A percentile compares a stretch with the other conserved stretches of the same genome.
phyloP scores from a whole-genome alignment of 2,113 vertebrate genomes.

The Lethenteron camtschaticum region DNA sequence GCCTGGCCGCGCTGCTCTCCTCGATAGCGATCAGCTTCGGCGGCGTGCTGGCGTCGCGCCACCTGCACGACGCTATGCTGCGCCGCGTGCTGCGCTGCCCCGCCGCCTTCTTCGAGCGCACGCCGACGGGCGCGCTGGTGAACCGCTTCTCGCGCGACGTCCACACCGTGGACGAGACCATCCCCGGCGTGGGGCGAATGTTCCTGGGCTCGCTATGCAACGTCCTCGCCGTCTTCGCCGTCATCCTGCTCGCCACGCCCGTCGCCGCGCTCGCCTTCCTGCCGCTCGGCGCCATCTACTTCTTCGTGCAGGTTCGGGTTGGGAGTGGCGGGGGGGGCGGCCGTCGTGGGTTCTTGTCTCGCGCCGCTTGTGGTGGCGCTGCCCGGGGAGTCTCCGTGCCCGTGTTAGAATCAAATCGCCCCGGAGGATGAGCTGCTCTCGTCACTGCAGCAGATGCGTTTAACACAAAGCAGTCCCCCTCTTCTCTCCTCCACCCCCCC shows the following conservation, averaged over 20 bases:
- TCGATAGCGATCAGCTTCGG: constrained; percentile 62
- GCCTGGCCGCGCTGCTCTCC: constrained; percentile 53
- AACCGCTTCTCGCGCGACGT: constrained; percentile 89
- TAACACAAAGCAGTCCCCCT: no score
- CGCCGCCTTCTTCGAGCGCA: constrained; percentile 79
- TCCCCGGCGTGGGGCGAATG: constrained; percentile 81
- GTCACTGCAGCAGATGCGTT: no score
- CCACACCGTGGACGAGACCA: constrained; percentile 66
- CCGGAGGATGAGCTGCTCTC: no score
- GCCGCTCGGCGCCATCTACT: constrained; percentile 55
- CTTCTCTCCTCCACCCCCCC: no score
- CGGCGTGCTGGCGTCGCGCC: constrained; percentile 56
- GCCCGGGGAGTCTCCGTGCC: no score
- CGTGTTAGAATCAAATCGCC: no score
- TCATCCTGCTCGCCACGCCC: constrained; percentile 66
- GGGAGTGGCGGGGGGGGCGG: no score
- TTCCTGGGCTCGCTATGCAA: constrained; percentile 76
- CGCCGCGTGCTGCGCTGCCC: constrained; percentile 58
- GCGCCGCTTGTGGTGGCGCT: no score
- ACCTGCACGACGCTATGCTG: constrained; percentile 52
- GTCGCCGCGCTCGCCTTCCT: constrained; percentile 50
- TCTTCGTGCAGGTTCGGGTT: constrained; percentile 49
- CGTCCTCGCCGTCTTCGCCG: constrained; percentile 40
- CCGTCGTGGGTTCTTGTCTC: no score
- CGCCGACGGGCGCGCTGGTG: constrained; percentile 78